Evolutionary conservation across 2,797 vertebrate genomes (phyloP).

Genomic region (Myiotriccus ornatus): DNA sequence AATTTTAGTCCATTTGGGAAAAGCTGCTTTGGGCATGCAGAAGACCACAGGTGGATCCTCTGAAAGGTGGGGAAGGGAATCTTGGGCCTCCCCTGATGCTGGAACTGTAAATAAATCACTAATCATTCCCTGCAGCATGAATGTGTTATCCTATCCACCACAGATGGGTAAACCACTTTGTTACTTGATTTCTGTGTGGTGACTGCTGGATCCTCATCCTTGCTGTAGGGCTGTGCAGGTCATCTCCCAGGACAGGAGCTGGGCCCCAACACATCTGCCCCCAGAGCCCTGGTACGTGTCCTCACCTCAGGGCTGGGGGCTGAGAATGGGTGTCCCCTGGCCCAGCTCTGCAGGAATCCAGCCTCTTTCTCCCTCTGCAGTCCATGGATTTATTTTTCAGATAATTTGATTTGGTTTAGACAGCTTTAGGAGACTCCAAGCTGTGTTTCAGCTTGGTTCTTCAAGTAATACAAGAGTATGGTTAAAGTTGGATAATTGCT

Average conservation of each 20-base stretch:
- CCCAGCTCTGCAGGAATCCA: neutral
- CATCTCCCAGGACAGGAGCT: rapidly evolving
- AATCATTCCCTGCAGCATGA: neutral
- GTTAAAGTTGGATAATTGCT: neutral
- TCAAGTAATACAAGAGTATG: neutral
- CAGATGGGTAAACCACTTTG: neutral
- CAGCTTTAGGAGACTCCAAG: neutral
- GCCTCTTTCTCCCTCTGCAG: neutral
- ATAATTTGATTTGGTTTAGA: neutral
- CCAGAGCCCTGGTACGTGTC: rapidly evolving
- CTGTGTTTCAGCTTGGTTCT: neutral
- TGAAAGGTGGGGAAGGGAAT: neutral
- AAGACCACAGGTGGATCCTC: neutral
- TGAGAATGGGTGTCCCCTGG: neutral
- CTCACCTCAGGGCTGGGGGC: neutral
- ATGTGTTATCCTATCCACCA: neutral
- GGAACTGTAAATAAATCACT: neutral
- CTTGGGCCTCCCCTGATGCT: neutral
- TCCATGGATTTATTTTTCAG: neutral
- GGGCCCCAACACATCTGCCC: rapidly evolving
- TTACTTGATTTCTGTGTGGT: neutral
- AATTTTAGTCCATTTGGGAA: neutral
- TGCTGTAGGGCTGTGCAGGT: neutral
- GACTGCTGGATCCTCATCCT: neutral
- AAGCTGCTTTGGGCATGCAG: neutral